Base-by-base conservation (phyloP, 2,113 vertebrate genomes). In the Ochotona princeps region DNA sequence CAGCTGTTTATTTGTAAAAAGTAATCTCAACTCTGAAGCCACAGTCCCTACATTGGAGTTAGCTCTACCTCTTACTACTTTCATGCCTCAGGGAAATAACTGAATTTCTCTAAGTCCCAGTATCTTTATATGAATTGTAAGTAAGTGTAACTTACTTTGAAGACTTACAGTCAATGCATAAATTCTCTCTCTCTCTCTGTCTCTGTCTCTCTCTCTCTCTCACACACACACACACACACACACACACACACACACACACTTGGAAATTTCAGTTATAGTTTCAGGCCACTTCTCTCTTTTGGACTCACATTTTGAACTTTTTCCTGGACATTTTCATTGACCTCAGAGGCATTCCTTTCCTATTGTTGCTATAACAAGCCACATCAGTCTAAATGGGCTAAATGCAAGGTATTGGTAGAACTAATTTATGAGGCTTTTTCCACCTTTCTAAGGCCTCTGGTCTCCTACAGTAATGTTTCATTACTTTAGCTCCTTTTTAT, bases 71-170 rank as follows among this genome's bases (percentile, higher is more conserved):
- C 9, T 49, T 85, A 66, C 35, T 61, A 11, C 8, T 67, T 89
- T 54, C 38, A 8, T 49, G 32, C 63, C 69, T 87, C 26, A 32
- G 47, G 30, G 47, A 87, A 87, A 13, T 76, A 47, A 23, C 11
- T 86, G 35, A 92, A 82, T 11, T 7, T 54, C 51, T 85, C 28
- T 7, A 11, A 49, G 25, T 35, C 57, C 3, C 47, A 20, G 17
- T 47, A 91, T 83, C 28, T 35, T 84, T 28, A 78, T 32, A 47
- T 80, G 82, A 89, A 79, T 35, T 63, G 21, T 74, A 90, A 78
- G 70, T 83, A 57, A 69, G 7, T 74, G 65, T 78, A 93, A 86
- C 30, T 79, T 84, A 83, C 21, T 57, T 69, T 38, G 70, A 87
- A 75, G 49, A 15, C 30, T 54, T 75, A 1, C 47, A 69, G 54